Evolutionary conservation across 2,888 invertebrate species (phyloP).

Genomic region (Minunthozetes semirufus): DNA sequence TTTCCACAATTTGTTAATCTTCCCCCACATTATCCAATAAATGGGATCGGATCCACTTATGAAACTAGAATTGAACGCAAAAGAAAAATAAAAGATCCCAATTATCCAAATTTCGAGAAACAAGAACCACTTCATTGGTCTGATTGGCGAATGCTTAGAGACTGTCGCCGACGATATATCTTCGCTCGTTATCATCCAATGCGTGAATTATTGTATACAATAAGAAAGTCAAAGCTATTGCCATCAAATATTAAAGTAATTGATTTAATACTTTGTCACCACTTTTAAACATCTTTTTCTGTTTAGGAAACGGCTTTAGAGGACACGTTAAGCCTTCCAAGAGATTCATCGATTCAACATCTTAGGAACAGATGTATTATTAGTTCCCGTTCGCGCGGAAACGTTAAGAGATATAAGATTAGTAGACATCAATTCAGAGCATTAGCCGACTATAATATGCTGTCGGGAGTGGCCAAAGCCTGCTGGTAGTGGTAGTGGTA

Average conservation of each 20-base stretch:
- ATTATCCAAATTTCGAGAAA: constrained; percentile 28
- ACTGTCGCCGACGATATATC: constrained; percentile 61
- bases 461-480: constrained; percentile 86
- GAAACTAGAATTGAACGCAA: constrained; percentile 34
- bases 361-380: constrained; percentile 71
- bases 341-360: constrained; percentile 65
- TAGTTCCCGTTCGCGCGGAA: constrained; percentile 77
- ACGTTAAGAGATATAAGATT: constrained; percentile 70
- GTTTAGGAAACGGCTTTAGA: constrained; percentile 64
- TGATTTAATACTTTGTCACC: not conserved
- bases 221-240: constrained; percentile 76
- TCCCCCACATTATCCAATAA: constrained; percentile 26
- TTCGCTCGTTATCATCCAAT: constrained; percentile 67
- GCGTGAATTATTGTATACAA: constrained; percentile 69
- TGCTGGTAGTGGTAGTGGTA: constrained; percentile 60
- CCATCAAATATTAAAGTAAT: constrained; percentile 63
- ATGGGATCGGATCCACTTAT: constrained; percentile 33
- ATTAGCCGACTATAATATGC: constrained; percentile 84
- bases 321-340: constrained; percentile 68
- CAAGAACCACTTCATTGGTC: constrained; percentile 56
- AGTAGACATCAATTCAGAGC: constrained; percentile 85
- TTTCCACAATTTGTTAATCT: constrained; percentile 30
- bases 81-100: constrained; percentile 32
- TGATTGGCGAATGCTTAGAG: constrained; percentile 75
- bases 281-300: constrained; percentile 20